phyloP scores from a whole-genome alignment of 2,113 vertebrate species.

The Carassius auratus region DNA sequence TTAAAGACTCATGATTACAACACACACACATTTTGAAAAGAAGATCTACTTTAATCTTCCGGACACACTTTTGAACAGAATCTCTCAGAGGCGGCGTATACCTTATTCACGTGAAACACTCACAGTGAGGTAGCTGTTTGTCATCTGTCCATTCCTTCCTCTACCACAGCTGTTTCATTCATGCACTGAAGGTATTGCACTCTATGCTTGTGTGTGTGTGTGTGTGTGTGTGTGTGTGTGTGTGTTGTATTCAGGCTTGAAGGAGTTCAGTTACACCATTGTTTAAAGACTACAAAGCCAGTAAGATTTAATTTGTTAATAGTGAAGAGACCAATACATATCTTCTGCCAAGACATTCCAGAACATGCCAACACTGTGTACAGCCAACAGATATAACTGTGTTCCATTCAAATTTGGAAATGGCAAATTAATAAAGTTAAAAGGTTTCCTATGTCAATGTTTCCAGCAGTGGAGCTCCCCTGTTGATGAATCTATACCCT shows the following conservation, averaged over 20 bases:
- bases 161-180: background rate
- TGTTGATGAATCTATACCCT: background rate
- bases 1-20: background rate
- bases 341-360: background rate
- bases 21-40: background rate
- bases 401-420: background rate
- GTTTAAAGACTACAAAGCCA: conserved; percentile 1
- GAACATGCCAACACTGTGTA: background rate
- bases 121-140: background rate
- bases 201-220: background rate
- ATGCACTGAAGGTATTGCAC: background rate
- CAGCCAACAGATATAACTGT: conserved; percentile 13
- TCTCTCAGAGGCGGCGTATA: background rate
- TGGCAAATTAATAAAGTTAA: background rate
- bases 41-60: background rate
- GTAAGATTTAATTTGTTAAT: background rate
- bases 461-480: background rate
- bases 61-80: background rate
- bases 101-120: background rate
- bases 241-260: background rate
- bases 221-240: background rate
- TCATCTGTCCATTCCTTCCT: background rate
- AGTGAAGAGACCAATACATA: background rate
- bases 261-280: background rate
- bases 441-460: background rate